These are phyloP conservation scores for rabbit (Oryctolagus cuniculus) DNA, from an alignment of 2,113 vertebrate genomes.

Conservation along the genomic window DNA sequence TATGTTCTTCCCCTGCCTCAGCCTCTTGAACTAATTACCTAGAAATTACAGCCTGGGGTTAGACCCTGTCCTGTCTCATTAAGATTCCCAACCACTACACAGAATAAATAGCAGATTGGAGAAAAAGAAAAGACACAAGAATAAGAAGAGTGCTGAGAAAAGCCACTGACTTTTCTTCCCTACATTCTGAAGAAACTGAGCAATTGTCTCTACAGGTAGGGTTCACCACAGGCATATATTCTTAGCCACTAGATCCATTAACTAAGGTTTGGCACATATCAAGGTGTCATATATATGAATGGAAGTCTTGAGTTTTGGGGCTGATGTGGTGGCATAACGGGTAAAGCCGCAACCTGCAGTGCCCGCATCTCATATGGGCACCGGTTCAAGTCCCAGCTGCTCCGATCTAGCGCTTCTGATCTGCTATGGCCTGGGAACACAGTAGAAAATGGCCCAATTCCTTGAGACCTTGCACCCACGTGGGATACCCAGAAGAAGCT, in stretches of 20 bases:
- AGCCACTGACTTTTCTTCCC: slow-evolving; percentile 5
- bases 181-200: slow-evolving; percentile 50
- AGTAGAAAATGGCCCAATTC: too few relatives aligned
- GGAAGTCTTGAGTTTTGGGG: too few relatives aligned
- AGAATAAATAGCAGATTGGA: slow-evolving; percentile 36
- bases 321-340: too few relatives aligned
- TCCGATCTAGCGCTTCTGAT: too few relatives aligned
- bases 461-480: too few relatives aligned
- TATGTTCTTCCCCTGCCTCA: slow-evolving; percentile 12
- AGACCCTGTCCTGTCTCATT: slow-evolving; percentile 36
- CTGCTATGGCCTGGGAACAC: too few relatives aligned
- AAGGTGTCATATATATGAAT: not conserved
- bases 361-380: too few relatives aligned
- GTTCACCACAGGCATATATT: not conserved
- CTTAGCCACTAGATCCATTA: not conserved
- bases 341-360: too few relatives aligned
- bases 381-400: too few relatives aligned
- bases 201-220: not conserved
- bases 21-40: slow-evolving; percentile 68
- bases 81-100: slow-evolving; percentile 48
- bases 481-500: too few relatives aligned
- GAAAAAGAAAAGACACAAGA: slow-evolving; percentile 19
- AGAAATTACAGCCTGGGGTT: slow-evolving; percentile 63
- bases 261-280: slow-evolving; percentile 5
- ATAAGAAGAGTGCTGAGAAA: slow-evolving; percentile 16